These are phyloP conservation scores for Drosophila kurseongensis DNA, from an alignment of 1,140 invertebrate species.

Conservation along the genomic window DNA sequence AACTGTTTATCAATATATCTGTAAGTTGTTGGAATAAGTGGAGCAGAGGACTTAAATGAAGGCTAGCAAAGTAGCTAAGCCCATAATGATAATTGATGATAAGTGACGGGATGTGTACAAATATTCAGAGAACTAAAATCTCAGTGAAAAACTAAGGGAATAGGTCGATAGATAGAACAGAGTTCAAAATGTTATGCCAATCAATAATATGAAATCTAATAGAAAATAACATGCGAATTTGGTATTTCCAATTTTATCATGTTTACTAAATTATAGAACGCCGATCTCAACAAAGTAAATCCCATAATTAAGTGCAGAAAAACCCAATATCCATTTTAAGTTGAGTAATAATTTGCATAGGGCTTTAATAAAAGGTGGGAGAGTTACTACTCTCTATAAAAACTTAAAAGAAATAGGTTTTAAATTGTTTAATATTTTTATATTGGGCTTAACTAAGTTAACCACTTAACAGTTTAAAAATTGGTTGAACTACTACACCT, in stretches of 20 bases:
- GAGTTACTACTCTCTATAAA: too few relatives aligned
- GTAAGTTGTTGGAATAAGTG: conserved; percentile 7
- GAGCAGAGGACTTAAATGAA: not conserved
- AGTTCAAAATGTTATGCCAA: too few relatives aligned
- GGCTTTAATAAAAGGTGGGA: too few relatives aligned
- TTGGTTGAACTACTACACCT: too few relatives aligned
- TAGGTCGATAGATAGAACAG: too few relatives aligned
- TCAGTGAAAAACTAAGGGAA: too few relatives aligned
- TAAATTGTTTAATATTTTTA: too few relatives aligned
- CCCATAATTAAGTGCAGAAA: not conserved
- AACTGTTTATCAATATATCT: conserved; percentile 1
- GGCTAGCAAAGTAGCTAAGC: not conserved
- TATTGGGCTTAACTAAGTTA: too few relatives aligned
- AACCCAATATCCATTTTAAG: not conserved
- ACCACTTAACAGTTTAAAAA: too few relatives aligned
- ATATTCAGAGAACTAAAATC: not conserved
- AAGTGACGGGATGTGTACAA: not conserved
- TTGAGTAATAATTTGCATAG: not conserved
- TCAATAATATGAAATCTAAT: too few relatives aligned
- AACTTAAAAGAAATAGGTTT: too few relatives aligned
- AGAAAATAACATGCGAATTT: too few relatives aligned
- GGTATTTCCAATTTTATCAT: not conserved
- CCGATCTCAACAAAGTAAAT: not conserved
- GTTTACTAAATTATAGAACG: not conserved
- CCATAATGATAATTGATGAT: conserved; percentile 21